Base-by-base conservation (phyloP, 1,140 invertebrate genomes). In the Bombus fervidus region DNA sequence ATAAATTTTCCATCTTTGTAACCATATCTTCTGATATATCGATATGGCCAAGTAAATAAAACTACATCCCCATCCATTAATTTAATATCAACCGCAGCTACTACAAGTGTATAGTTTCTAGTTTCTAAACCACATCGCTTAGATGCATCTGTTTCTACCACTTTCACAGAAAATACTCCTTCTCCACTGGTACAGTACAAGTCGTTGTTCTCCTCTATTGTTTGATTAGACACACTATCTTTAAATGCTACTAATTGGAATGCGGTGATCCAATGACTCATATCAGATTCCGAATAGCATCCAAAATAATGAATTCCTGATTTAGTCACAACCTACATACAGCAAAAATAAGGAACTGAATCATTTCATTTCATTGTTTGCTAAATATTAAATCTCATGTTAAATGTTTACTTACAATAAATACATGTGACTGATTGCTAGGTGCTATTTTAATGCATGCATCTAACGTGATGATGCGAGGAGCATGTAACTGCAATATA, bases 191-290 rank as follows among this genome's bases (percentile, higher is more conserved):
- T 97, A 89, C 97, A 98, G 91, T 98, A 98, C 4, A 98, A 93
- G 94, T 98, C 97, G 94, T 98, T 98, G 91, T 98, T 97, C 95
- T 98, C 97, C 95, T 98, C 97, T 90, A 98, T 97, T 79, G 96
- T 96, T 81, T 96, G 96, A 87, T 93, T 95, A 1, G 96, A 96
- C 53, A 95, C 94, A 90, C 96, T 96, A 87, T 97, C 97, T 89
- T 96, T 97, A 92, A 98, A 98, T 34, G 98, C 97, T n/a, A 98
- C 97, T 68, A 96, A 96, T 91, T 98, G 98, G 69, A 98, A 96
- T 71, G 97, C 97, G 71, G 94, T 95, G 12, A 98, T 96, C 98
- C 98, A 98, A 90, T 97, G 96, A 71, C 96, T 95, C 88, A 97
- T 97, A 86, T 98, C 97, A 76, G 96, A 93, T 94, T 97, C 97